Conservation (phyloP, 2,113 vertebrate species). For the Castor canadensis region DNA sequence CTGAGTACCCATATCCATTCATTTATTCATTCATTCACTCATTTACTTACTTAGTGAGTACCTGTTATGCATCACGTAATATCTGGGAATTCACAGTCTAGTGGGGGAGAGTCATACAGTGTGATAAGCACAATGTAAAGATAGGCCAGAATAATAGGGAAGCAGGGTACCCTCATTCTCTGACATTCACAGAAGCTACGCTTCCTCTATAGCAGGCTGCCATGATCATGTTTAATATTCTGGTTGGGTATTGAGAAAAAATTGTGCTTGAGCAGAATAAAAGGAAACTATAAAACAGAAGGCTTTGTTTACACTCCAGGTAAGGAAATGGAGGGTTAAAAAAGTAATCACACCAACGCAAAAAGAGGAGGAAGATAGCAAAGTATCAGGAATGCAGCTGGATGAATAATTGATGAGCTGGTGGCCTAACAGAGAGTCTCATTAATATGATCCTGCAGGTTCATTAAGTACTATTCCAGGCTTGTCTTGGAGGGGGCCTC, state of each 20-base stretch:
- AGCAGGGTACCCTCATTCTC: neutral
- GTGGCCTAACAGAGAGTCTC: conserved; percentile 85
- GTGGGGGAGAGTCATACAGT: neutral
- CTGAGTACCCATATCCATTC: neutral
- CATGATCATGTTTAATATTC: neutral
- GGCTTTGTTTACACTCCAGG: conserved; percentile 72
- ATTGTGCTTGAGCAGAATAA: conserved; percentile 53
- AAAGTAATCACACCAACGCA: conserved; percentile 74
- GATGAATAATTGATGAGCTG: conserved; percentile 91
- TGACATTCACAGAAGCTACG: neutral
- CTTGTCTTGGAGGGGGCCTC: conserved; percentile 83
- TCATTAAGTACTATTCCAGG: conserved; percentile 88
- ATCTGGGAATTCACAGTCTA: neutral
- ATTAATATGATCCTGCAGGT: conserved; percentile 89
- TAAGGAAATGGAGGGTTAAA: conserved; percentile 79
- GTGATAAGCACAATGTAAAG: neutral
- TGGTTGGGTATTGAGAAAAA: neutral
- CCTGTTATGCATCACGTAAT: neutral
- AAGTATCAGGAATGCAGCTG: conserved; percentile 81
- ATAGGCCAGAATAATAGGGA: neutral
- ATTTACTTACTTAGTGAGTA: neutral
- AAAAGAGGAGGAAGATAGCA: conserved; percentile 80
- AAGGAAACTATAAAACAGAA: neutral
- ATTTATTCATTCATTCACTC: neutral
- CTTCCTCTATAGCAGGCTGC: neutral